Evolutionary conservation across 2,797 vertebrate species (phyloP).

Genomic region (Paedocypris micromegethes): DNA sequence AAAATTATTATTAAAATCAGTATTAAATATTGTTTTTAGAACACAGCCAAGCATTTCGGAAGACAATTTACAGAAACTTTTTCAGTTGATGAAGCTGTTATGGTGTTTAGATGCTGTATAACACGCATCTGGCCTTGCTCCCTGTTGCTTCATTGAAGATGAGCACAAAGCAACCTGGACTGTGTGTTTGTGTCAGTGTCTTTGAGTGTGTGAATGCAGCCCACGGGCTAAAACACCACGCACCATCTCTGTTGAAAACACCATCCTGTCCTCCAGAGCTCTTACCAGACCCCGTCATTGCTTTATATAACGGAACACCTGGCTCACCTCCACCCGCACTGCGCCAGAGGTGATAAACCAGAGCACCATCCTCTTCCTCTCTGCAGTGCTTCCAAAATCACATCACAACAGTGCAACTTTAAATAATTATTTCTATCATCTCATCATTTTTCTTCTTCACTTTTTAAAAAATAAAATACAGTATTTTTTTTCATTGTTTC

Average conservation of each 20-base stretch:
- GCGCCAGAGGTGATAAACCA: constrained; percentile 29
- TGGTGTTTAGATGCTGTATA: not conserved
- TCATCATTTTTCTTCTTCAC: too few species aligned
- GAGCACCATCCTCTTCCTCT: not conserved
- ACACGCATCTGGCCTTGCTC: constrained; percentile 8
- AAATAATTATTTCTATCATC: not conserved
- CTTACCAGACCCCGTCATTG: constrained; percentile 36
- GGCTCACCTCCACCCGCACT: constrained; percentile 37
- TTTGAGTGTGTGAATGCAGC: constrained; percentile 33
- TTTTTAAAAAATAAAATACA: too few species aligned
- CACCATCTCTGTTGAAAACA: constrained; percentile 40
- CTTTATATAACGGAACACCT: constrained; percentile 44
- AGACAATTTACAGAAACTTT: not conserved
- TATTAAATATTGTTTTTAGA: not conserved
- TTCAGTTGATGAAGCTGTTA: not conserved
- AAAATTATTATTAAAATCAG: too few species aligned
- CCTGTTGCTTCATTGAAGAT: constrained; percentile 25
- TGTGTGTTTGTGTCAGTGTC: constrained; percentile 30
- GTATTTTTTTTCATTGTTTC: too few species aligned
- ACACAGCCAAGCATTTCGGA: not conserved
- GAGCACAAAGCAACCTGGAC: constrained; percentile 34
- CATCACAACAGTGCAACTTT: constrained; percentile 2
- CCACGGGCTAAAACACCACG: constrained; percentile 38
- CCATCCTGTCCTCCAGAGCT: constrained; percentile 41
- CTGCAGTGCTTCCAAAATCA: not conserved